These are phyloP conservation scores for Melanocharis versteri DNA, from an alignment of 2,113 vertebrate species.

Conservation along the genomic window DNA sequence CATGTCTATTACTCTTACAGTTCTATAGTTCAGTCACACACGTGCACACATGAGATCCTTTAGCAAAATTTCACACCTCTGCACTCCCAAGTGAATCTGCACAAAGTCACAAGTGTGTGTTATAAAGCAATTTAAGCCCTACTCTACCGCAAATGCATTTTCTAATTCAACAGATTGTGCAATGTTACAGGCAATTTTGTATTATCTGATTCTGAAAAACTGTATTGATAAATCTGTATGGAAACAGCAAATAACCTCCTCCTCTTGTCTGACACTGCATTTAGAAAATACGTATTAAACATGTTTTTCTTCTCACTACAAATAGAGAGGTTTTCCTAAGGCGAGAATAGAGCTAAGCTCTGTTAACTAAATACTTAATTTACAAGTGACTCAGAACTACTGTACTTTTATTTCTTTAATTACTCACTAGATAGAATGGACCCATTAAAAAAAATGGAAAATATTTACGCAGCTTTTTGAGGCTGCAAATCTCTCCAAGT, in stretches of 20 bases:
- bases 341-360: not conserved
- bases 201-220: not conserved
- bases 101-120: not conserved
- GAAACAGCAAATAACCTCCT: not conserved
- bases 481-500: not conserved
- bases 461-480: not conserved
- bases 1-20: not conserved
- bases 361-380: not conserved
- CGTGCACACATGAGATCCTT: not conserved
- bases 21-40: not conserved
- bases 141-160: not conserved
- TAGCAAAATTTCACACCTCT: not conserved
- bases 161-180: not conserved
- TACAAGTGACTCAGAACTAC: not conserved
- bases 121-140: not conserved
- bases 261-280: not conserved
- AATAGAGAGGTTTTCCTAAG: not conserved
- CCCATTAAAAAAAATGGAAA: constrained; percentile 39
- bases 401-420: not conserved
- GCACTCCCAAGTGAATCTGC: not conserved
- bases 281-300: not conserved
- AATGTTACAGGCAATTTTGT: not conserved
- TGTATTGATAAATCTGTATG: not conserved
- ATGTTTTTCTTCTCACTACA: not conserved
- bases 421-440: not conserved